Evolutionary conservation across 2,113 vertebrate species (phyloP), one percentile per base, ranked within the genome.

Genomic region (Mixornis gularis): DNA sequence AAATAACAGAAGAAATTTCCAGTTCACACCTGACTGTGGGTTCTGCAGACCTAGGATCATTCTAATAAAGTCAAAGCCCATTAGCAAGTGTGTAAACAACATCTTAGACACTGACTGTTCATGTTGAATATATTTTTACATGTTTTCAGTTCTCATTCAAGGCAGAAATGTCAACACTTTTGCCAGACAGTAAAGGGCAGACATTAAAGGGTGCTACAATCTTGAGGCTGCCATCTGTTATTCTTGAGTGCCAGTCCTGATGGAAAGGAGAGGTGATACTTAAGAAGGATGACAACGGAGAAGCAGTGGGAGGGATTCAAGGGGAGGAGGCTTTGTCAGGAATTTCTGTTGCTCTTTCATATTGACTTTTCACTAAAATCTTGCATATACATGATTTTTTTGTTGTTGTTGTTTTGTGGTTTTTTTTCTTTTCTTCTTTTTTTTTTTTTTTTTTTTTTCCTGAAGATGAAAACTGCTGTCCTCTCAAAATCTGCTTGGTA

Each of bases 151-250:
- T 97, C 95, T 97, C 95, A 94, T 96, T 97, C 96, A 96, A 97
- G 97, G 97, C 97, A 97, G 96, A 97, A 97, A 97, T 97, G 97
- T 97, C 96, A 97, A 97, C 97, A 97, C 97, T 97, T 98, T 98
- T 97, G 96, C 97, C 96, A 97, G 97, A 97, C 97, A 96, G 94
- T 91, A 94, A 96, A 96, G 95, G 96, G 97, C 97, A 97, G 97
- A 97, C 97, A 97, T 96, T 97, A 97, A 97, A 96, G 97, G 97
- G 96, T 97, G 97, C 96, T 97, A 96, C 97, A 97, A 96, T 97
- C 96, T 97, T 97, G 95, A 96, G 97, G 95, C 96, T 95, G 93
- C 97, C 97, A 98, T 97, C 97, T 97, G 97, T 96, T 97, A 97
- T 96, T 85, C 93, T 78, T 91, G 87, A 92, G 96, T 97, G 97